A percentile compares a stretch with the other conserved stretches of the same genome.
Conservation (phyloP, 2,888 invertebrate genomes). For the Torymus auratus region DNA sequence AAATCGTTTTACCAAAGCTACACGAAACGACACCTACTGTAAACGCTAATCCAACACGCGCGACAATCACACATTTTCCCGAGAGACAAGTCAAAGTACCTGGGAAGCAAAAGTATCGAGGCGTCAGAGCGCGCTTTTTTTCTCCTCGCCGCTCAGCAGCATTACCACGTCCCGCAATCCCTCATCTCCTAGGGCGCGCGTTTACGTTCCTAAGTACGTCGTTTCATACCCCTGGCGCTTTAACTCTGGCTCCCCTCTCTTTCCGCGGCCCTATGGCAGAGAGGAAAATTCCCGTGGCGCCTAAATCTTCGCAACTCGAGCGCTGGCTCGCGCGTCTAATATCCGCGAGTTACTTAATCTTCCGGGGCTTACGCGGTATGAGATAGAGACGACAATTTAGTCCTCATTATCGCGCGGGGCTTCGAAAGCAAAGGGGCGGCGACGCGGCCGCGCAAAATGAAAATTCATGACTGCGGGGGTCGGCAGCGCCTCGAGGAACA, state of each 20-base stretch:
- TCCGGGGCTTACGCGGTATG: neutral
- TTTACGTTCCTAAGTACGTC: slow-evolving; percentile 38
- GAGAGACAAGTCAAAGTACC: too few relatives aligned
- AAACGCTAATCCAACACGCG: neutral
- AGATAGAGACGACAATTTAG: slow-evolving; percentile 39
- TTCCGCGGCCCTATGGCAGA: neutral
- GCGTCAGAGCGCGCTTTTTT: too few relatives aligned
- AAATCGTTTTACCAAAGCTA: neutral
- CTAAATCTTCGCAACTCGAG: slow-evolving; percentile 41
- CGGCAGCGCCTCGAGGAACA: slow-evolving; percentile 44
- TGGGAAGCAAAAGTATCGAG: too few relatives aligned
- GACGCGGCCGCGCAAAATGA: slow-evolving; percentile 39
- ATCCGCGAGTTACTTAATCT: slow-evolving; percentile 53
- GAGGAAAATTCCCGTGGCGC: slow-evolving; percentile 42
- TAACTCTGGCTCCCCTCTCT: neutral
- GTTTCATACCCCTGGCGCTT: neutral
- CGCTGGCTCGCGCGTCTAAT: slow-evolving; percentile 34
- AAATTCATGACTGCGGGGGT: slow-evolving; percentile 42
- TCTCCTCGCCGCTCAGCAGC: too few relatives aligned
- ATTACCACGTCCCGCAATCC: slow-evolving; percentile 24
- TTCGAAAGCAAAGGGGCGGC: slow-evolving; percentile 16
- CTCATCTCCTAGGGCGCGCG: slow-evolving; percentile 33
- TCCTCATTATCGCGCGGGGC: slow-evolving; percentile 42
- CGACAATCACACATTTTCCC: too few relatives aligned
- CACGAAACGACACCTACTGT: slow-evolving; percentile 1